phyloP scores from a whole-genome alignment of 2,888 invertebrate species.

The Oeneis ivallda region DNA sequence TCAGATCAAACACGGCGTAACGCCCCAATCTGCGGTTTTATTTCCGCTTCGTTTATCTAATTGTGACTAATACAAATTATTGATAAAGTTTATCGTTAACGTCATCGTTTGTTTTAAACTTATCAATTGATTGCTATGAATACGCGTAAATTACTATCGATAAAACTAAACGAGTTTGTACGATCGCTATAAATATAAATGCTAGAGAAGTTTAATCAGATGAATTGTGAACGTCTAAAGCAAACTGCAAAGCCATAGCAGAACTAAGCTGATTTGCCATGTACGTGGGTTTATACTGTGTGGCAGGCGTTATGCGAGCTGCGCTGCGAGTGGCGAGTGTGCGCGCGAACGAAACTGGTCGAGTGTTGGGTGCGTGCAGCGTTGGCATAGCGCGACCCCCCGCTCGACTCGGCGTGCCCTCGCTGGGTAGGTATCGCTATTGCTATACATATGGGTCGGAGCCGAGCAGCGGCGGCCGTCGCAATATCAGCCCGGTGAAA shows the following conservation, averaged over 20 bases:
- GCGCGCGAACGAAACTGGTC: conserved; percentile 57
- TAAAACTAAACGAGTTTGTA: conserved; percentile 5
- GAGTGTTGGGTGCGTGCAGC: conserved; percentile 70
- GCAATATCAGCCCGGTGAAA: conserved; percentile 81
- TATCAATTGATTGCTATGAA: background rate
- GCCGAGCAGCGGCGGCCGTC: conserved; percentile 71
- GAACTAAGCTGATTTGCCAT: conserved; percentile 45
- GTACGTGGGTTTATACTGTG: conserved; percentile 14
- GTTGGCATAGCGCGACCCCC: conserved; percentile 61
- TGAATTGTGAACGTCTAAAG: conserved; percentile 32
- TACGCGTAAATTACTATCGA: background rate
- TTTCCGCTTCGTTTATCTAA: conserved; percentile 11
- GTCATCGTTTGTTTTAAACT: background rate
- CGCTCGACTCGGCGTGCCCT: conserved; percentile 69
- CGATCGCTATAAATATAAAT: conserved; percentile 15
- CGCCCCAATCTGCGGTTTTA: conserved; percentile 15
- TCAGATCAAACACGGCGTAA: conserved; percentile 14
- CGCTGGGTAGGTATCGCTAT: conserved; percentile 50
- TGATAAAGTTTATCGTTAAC: conserved; percentile 10
- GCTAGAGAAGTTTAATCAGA: conserved; percentile 25
- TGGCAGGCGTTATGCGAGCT: conserved; percentile 28
- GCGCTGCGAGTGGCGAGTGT: conserved; percentile 33
- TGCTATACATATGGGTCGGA: conserved; percentile 76
- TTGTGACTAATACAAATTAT: conserved; percentile 18
- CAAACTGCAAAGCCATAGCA: conserved; percentile 43